A percentile compares a stretch with the other conserved stretches of the same genome.
Evolutionary conservation across 2,888 invertebrate genomes (phyloP).

Genomic region (Erebia epiphron): DNA sequence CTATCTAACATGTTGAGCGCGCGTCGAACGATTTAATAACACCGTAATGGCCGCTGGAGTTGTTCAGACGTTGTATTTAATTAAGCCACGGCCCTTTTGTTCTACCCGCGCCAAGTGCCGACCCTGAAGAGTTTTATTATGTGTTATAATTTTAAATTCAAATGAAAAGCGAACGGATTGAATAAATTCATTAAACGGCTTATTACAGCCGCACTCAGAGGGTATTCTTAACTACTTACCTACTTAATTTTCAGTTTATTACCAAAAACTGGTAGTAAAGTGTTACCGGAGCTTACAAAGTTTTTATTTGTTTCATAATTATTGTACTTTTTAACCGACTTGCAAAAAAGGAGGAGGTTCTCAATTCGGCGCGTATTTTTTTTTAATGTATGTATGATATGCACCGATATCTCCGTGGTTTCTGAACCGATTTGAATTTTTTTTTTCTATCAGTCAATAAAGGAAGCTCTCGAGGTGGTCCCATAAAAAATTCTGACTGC

Average conservation of each 20-base stretch:
- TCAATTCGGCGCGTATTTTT: no score
- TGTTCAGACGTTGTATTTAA: conserved; percentile 73
- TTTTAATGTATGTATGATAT: no score
- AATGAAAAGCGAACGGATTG: conserved; percentile 26
- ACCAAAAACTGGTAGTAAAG: neutral
- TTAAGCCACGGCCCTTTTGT: conserved; percentile 70
- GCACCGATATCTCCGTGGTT: no score
- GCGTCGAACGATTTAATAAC: conserved; percentile 80
- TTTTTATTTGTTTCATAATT: no score
- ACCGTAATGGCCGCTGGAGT: conserved; percentile 73
- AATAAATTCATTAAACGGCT: conserved; percentile 10
- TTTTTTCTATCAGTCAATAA: no score
- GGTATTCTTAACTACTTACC: no score
- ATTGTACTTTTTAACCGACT: no score
- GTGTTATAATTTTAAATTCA: conserved; percentile 59
- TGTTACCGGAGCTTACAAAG: neutral
- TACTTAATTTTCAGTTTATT: no score
- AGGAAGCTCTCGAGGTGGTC: no score
- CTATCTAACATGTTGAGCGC: conserved; percentile 51
- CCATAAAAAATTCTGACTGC: no score
- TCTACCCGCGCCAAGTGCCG: conserved; percentile 53
- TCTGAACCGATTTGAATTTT: no score
- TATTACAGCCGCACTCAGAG: neutral
- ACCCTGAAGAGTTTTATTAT: conserved; percentile 66
- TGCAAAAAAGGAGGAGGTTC: no score